Evolutionary conservation across 2,888 invertebrate species (phyloP).

Genomic region (Lepidocyrtinus sp.): DNA sequence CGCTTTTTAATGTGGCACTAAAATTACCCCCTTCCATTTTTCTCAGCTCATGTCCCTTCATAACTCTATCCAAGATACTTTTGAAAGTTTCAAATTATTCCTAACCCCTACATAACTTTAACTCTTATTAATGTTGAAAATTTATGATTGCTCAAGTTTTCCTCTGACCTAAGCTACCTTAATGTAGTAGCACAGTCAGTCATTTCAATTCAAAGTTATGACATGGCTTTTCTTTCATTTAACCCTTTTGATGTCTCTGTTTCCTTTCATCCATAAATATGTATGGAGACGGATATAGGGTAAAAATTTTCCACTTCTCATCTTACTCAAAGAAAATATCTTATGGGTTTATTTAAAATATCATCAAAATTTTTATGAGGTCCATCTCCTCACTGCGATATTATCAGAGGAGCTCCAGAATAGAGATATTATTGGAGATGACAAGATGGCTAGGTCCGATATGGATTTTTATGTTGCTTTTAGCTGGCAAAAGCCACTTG

Average conservation of each 20-base stretch:
- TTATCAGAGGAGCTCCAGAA: neutral
- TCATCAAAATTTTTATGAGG: conserved; percentile 23
- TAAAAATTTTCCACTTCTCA: neutral
- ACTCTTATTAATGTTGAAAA: neutral
- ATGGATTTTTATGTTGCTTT: conserved; percentile 30
- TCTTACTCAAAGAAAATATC: neutral
- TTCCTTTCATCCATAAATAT: conserved; percentile 18
- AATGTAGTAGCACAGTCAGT: too few relatives aligned
- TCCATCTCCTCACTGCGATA: neutral
- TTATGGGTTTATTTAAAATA: neutral
- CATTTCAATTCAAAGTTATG: neutral
- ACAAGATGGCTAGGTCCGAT: conserved; percentile 54
- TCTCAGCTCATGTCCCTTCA: conserved; percentile 9
- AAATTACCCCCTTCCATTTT: conserved; percentile 47
- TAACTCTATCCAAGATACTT: neutral
- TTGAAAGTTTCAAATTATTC: neutral
- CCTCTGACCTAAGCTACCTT: neutral
- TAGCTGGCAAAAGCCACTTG: neutral
- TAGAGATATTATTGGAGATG: conserved; percentile 42
- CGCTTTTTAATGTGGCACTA: conserved; percentile 58
- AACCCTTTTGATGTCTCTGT: conserved; percentile 50
- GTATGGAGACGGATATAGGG: conserved; percentile 11
- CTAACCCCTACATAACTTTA: neutral
- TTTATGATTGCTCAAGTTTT: neutral
- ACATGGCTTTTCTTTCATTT: conserved; percentile 16